Base-by-base conservation (phyloP, 2,888 invertebrate genomes). In the Hirtodrosophila histrioides region DNA sequence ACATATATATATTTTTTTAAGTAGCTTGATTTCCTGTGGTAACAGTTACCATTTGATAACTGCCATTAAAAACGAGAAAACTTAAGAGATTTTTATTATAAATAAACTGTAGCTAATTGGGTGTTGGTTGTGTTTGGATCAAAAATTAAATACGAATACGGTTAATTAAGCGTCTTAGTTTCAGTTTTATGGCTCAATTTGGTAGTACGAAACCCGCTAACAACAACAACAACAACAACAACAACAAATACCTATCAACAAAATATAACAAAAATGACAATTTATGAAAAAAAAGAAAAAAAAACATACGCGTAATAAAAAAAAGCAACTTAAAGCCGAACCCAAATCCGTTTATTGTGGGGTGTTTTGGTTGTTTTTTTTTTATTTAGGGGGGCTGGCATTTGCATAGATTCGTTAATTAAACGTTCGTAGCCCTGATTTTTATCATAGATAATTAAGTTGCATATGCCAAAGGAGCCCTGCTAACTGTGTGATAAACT, bases 351-450 rank as follows among this genome's bases (percentile, higher is more conserved):
- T 65, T 48, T 50, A 24, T 54, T 10, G 53, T 69, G 56, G 65
- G 50, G 50, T 58, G 50, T 51, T 62, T 48, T 10, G 27, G 8
- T 39, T 24, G 39, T 36, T 35, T 51, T 48, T 35, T 27, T 46
- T 33, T 39, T 11, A 17, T 49, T 17, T 17, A 36, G 46, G 51
- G 44, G 54, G 37, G 31, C 39, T 17, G 17, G 17, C 60, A 84
- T 86, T 86, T 78, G 85, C 85, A 88, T 86, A 84, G 70, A 78
- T 79, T 81, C 68, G 75, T 86, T 86, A 86, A 88, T 88, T 81
- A 81, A 69, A 71, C 57, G 56, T 56, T 69, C 54, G 45, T 56
- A 77, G 73, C 53, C 57, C 76, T 51, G 67, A 64, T 71, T 73
- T 77, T 79, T 68, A 88, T 86, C 80, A 48, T 7, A 51, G 35